These are phyloP conservation scores for Trinorchestia longiramus DNA, from an alignment of 1,140 invertebrate genomes.

Conservation along the genomic window DNA sequence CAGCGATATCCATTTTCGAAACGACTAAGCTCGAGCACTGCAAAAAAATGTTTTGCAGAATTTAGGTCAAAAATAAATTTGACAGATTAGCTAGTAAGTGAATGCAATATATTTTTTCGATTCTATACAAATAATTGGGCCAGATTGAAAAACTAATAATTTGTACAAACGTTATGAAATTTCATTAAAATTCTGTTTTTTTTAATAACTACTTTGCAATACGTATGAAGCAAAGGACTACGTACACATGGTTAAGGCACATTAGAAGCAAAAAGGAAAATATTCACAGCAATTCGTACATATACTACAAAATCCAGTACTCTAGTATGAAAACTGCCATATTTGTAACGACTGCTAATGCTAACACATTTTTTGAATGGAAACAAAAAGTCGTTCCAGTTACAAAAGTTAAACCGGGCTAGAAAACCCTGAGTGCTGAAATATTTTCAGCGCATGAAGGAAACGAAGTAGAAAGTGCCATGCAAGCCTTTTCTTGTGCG, in stretches of 20 bases:
- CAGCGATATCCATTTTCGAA: not conserved
- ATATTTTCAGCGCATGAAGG: not conserved
- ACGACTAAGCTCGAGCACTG: not conserved
- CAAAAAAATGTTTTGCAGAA: not conserved
- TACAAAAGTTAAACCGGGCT: not conserved
- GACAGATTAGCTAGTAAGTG: not conserved
- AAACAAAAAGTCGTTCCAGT: not conserved
- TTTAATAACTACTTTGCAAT: no score
- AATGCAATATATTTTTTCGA: not conserved
- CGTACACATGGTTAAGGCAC: no score
- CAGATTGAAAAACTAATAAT: no score
- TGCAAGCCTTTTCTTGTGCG: not conserved
- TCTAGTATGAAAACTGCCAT: not conserved
- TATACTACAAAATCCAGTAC: not conserved
- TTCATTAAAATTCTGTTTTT: no score
- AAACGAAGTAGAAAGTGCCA: constrained; percentile 1
- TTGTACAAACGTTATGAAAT: no score
- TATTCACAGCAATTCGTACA: not conserved
- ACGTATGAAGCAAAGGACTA: no score
- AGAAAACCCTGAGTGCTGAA: not conserved
- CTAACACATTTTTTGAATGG: not conserved
- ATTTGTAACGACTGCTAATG: not conserved
- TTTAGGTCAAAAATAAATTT: not conserved
- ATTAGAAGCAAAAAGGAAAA: no score
- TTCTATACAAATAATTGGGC: no score